These are phyloP conservation scores for Diachasmimorpha longicaudata DNA, from an alignment of 1,140 invertebrate genomes.

Conservation along the genomic window DNA sequence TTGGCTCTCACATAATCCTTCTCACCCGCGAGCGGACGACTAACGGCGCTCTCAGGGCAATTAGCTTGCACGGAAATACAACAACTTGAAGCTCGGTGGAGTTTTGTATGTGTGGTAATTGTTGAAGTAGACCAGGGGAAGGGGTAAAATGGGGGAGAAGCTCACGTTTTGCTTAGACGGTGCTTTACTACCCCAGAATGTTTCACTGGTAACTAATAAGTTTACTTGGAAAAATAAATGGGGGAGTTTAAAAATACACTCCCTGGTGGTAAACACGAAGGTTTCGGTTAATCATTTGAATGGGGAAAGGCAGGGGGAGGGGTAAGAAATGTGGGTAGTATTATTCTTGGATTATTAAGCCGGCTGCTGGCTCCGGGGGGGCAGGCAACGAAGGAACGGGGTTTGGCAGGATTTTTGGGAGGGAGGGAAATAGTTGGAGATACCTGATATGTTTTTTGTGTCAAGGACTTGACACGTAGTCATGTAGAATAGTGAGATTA, in stretches of 20 bases:
- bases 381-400: too few species aligned
- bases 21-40: constrained; percentile 35
- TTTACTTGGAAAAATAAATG: background rate
- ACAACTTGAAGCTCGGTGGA: constrained; percentile 42
- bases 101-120: constrained; percentile 22
- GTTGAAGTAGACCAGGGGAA: background rate
- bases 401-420: too few species aligned
- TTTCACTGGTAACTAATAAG: background rate
- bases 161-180: background rate
- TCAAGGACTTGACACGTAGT: too few species aligned
- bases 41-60: constrained; percentile 41
- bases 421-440: too few species aligned
- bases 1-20: constrained; percentile 45
- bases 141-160: background rate
- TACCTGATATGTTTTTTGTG: too few species aligned
- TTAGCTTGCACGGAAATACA: constrained; percentile 50
- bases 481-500: too few species aligned
- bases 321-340: too few species aligned
- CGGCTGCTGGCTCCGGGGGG: too few species aligned
- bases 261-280: background rate
- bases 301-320: too few species aligned
- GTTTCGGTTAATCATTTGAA: too few species aligned
- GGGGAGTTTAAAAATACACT: background rate
- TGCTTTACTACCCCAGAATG: background rate
- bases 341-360: too few species aligned